Evolutionary conservation across 1,140 invertebrate species (phyloP), one percentile per base, ranked within the genome.

Genomic region (Bombus haemorrhoidalis): DNA sequence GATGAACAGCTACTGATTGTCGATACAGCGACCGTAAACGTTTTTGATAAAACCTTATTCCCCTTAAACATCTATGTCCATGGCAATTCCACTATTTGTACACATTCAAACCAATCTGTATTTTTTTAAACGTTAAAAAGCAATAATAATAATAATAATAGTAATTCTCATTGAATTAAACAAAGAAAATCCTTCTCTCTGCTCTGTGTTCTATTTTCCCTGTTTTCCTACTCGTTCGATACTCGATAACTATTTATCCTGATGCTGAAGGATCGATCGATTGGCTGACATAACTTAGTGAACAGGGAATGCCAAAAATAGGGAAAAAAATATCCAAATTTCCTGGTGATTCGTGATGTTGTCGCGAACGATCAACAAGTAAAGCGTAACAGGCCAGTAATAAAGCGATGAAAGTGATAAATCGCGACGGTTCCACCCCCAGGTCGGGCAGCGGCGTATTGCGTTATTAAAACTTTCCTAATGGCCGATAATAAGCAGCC

Each of bases 381-480:
- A 91, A 89, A 89, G 75, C 86, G 86, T 83, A 87, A 81, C 86
- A 72, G 80, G 87, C 82, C 76, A 86, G 87, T 91, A 91, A 91
- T 91, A 91, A 91, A 91, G 90, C 86, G 90, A 89, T 91, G 90
- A 91, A 91, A 91, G 87, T 91, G 90, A 91, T 91, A 91, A 91
- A 91, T 91, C 87, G 90, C 83, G 87, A 91, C 81, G 90, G 85
- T 85, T 81, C 81, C 89, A 83, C 87, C 86, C 89, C 74, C 81
- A 15, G 86, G 75, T 76, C 80, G 72, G 83, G 80, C 77, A 82
- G 62, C 83, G 85, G 72, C 82, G 90, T 91, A 91, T 91, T 83
- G 87, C 87, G 90, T 91, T 91, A 91, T 91, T 91, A 91, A 91
- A 91, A 91, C 90, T 91, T 91, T 91, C 89, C 90, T 91, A 91